phyloP scores from a whole-genome alignment of 2,888 invertebrate species.

The Hemaris fuciformis region DNA sequence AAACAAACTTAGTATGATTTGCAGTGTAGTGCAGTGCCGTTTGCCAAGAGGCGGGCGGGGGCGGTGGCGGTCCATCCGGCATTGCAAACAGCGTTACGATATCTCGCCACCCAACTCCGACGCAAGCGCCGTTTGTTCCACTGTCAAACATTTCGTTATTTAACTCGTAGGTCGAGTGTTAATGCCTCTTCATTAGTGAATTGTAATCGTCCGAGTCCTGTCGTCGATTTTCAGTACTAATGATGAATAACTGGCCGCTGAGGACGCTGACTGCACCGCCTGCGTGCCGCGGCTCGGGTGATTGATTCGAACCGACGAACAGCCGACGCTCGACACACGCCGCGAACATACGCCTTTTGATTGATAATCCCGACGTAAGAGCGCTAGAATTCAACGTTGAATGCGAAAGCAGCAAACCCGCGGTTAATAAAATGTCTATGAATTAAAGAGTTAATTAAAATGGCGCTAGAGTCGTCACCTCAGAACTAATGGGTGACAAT shows the following conservation, averaged over 20 bases:
- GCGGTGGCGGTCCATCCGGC: constrained; percentile 58
- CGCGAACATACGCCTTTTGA: constrained; percentile 41
- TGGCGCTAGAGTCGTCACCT: constrained; percentile 60
- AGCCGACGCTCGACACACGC: constrained; percentile 52
- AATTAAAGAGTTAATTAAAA: constrained; percentile 67
- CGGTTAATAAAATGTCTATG: constrained; percentile 64
- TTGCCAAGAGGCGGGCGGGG: constrained; percentile 73
- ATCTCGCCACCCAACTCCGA: constrained; percentile 60
- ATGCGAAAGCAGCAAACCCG: constrained; percentile 33
- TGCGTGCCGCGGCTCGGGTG: constrained; percentile 57
- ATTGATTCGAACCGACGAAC: constrained; percentile 67
- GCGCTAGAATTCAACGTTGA: constrained; percentile 34
- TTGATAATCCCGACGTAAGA: constrained; percentile 49
- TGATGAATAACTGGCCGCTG: constrained; percentile 59
- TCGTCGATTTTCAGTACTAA: constrained; percentile 39
- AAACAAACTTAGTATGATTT: constrained; percentile 77
- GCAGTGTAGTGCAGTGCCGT: constrained; percentile 73
- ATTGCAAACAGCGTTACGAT: constrained; percentile 59
- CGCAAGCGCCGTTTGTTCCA: constrained; percentile 46
- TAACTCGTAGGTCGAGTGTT: constrained; percentile 37
- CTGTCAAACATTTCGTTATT: constrained; percentile 41
- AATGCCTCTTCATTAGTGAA: constrained; percentile 50
- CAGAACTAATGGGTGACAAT: constrained; percentile 74
- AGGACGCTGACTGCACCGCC: constrained; percentile 30
- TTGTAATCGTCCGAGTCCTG: constrained; percentile 54